These are phyloP conservation scores for Melanotaenia boesemani DNA, from an alignment of 2,797 vertebrate genomes.

Conservation along the genomic window DNA sequence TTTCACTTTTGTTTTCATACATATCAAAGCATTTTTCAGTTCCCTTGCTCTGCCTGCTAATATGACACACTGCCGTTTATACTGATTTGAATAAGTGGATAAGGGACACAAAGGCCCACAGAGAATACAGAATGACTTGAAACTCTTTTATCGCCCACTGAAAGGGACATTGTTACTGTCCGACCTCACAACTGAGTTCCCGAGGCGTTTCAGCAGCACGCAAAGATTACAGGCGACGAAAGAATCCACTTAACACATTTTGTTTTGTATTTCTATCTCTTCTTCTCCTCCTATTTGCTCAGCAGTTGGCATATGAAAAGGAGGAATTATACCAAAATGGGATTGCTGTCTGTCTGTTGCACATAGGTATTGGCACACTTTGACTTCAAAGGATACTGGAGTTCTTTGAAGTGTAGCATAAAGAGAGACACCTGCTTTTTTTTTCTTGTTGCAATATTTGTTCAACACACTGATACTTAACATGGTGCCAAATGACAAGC, in stretches of 20 bases:
- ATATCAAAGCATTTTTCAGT: constrained; percentile 74
- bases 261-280: constrained; percentile 77
- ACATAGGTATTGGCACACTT: constrained; percentile 69
- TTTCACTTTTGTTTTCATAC: constrained; percentile 71
- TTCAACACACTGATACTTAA: constrained; percentile 70
- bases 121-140: constrained; percentile 70
- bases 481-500: constrained; percentile 66
- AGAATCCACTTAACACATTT: constrained; percentile 80
- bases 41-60: constrained; percentile 65
- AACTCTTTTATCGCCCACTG: constrained; percentile 73
- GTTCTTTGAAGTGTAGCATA: constrained; percentile 79
- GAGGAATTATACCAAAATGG: constrained; percentile 73
- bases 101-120: constrained; percentile 70
- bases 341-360: constrained; percentile 69
- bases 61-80: constrained; percentile 77
- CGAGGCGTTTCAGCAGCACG: constrained; percentile 50
- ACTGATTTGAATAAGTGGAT: constrained; percentile 83
- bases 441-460: constrained; percentile 65
- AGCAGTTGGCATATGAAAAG: constrained; percentile 60
- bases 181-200: constrained; percentile 58
- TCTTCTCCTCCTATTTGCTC: constrained; percentile 72
- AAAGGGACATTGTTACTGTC: constrained; percentile 81
- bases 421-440: constrained; percentile 72
- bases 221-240: constrained; percentile 73
- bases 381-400: constrained; percentile 76